phyloP scores from a whole-genome alignment of 2,113 vertebrate species.

The Protobothrops mucrosquamatus region DNA sequence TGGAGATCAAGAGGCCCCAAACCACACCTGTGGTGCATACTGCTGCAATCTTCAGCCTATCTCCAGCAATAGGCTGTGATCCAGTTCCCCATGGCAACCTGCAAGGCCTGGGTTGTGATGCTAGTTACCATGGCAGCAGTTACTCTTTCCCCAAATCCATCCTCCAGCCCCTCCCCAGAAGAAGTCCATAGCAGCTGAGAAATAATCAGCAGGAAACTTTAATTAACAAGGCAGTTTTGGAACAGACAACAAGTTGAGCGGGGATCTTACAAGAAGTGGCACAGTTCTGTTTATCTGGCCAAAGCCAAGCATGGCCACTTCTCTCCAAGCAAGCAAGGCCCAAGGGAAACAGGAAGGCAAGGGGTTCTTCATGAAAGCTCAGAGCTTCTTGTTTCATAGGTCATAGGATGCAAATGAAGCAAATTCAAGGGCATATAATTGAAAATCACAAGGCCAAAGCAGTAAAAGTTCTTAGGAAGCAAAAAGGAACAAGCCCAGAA shows the following conservation, averaged over 20 bases:
- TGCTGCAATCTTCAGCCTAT: neutral
- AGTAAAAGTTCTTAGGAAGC: neutral
- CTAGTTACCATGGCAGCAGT: neutral
- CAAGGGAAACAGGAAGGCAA: neutral
- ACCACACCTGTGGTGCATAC: neutral
- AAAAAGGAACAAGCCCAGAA: neutral
- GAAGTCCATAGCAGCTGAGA: neutral
- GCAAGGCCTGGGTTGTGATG: conserved; percentile 13
- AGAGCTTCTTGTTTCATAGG: neutral
- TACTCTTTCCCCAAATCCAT: neutral
- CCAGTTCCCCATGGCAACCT: conserved; percentile 3
- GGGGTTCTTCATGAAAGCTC: neutral
- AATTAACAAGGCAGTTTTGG: conserved; percentile 13
- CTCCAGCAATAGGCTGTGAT: neutral
- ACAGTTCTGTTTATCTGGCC: neutral
- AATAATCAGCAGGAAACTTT: conserved; percentile 26
- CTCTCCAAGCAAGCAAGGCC: neutral
- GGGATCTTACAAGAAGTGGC: neutral
- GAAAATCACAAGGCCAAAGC: conserved; percentile 4
- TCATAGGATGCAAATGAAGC: neutral
- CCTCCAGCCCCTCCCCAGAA: neutral
- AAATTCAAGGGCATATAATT: neutral
- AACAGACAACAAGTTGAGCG: neutral
- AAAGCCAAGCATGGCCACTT: neutral
- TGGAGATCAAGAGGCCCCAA: neutral